Conservation (phyloP, 2,113 vertebrate genomes). For the Xyliphius kryptos region DNA sequence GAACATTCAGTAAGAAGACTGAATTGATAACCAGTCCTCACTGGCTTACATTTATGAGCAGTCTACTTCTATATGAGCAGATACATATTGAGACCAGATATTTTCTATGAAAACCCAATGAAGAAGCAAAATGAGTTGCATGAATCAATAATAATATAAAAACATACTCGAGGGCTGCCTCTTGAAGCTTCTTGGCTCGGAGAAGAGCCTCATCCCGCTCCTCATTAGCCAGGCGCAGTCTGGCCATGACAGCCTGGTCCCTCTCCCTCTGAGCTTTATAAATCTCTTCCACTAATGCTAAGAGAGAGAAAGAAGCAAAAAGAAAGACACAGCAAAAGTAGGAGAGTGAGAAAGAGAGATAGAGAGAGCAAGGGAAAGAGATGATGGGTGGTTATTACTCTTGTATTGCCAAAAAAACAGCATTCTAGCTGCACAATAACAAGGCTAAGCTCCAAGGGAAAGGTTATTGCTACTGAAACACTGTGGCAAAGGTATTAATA, state of each 20-base stretch:
- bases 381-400: conserved; percentile 46
- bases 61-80: too few relatives aligned
- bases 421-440: conserved; percentile 51
- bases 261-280: conserved; percentile 76
- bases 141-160: too few relatives aligned
- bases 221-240: conserved; percentile 74
- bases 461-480: conserved; percentile 53
- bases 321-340: too few relatives aligned
- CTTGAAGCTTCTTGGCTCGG: conserved; percentile 66
- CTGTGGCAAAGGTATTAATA: conserved; percentile 51
- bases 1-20: too few relatives aligned
- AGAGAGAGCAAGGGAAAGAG: conserved; percentile 5
- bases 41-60: too few relatives aligned
- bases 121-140: too few relatives aligned
- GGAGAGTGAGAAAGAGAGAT: too few relatives aligned
- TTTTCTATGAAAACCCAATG: too few relatives aligned
- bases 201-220: conserved; percentile 78
- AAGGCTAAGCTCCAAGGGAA: conserved; percentile 44
- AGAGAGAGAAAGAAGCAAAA: too few relatives aligned
- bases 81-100: too few relatives aligned
- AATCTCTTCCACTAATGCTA: conserved; percentile 80
- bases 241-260: conserved; percentile 76
- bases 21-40: too few relatives aligned
- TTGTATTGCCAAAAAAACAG: conserved; percentile 43
- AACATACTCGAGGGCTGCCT: conserved; percentile 70